These are phyloP conservation scores for Cephalopholis sonnerati DNA, from an alignment of 2,113 vertebrate genomes.

Conservation along the genomic window DNA sequence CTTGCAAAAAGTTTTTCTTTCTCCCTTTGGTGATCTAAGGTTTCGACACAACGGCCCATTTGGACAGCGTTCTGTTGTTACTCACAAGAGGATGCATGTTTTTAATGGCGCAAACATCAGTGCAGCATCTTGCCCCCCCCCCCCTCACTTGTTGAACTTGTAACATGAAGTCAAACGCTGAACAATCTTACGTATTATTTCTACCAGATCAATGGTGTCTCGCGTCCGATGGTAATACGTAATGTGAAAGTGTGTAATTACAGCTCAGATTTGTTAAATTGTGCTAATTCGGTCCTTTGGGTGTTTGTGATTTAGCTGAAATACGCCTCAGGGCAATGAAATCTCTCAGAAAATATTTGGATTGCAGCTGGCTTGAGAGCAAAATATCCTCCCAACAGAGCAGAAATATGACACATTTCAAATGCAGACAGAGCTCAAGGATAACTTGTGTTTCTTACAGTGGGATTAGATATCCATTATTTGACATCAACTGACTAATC, in stretches of 20 bases:
- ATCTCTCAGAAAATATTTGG: conserved; percentile 65
- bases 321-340: conserved; percentile 48
- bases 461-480: neutral
- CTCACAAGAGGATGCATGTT: conserved; percentile 73
- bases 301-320: conserved; percentile 39
- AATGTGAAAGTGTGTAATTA: conserved; percentile 38
- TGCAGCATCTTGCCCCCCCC: conserved; percentile 42
- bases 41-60: conserved; percentile 67
- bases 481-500: neutral
- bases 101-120: conserved; percentile 75
- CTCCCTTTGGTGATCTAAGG: conserved; percentile 65
- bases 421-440: neutral
- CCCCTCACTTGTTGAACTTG: conserved; percentile 49
- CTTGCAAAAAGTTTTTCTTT: conserved; percentile 51
- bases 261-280: conserved; percentile 42
- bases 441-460: conserved; percentile 1
- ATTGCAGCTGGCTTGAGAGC: conserved; percentile 55
- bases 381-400: conserved; percentile 53
- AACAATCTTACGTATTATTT: neutral
- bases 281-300: conserved; percentile 56
- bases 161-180: conserved; percentile 57
- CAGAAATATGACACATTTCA: conserved; percentile 13
- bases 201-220: conserved; percentile 1
- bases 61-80: conserved; percentile 61
- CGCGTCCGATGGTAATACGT: neutral